Conservation (phyloP, 2,113 vertebrate species). For the Lophura nycthemera region DNA sequence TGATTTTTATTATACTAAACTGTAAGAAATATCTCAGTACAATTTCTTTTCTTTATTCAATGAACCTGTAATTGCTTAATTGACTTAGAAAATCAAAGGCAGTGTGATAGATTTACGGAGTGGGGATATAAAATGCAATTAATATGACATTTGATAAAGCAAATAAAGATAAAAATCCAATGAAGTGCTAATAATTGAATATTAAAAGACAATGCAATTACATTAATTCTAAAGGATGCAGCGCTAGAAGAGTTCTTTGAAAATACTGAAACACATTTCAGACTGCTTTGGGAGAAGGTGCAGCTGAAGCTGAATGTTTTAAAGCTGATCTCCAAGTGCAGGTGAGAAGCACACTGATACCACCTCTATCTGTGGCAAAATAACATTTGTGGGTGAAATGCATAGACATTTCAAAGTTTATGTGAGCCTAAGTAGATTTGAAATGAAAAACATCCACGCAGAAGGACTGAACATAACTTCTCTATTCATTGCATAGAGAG, state of each 20-base stretch:
- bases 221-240: background rate
- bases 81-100: constrained; percentile 46
- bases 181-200: constrained; percentile 41
- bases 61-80: background rate
- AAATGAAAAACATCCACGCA: background rate
- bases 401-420: background rate
- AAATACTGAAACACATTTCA: background rate
- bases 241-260: background rate
- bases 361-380: background rate
- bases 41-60: background rate
- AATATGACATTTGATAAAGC: constrained; percentile 53
- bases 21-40: background rate
- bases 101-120: constrained; percentile 33
- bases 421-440: background rate
- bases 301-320: background rate
- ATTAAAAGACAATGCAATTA: constrained; percentile 12
- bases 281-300: background rate
- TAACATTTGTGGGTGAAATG: background rate
- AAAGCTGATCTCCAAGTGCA: background rate
- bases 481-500: background rate
- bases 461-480: background rate
- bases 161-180: constrained; percentile 62
- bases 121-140: constrained; percentile 38
- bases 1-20: background rate
- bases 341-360: background rate